Evolutionary conservation across 2,888 invertebrate species (phyloP).

Genomic region (Hyposoter didymator): DNA sequence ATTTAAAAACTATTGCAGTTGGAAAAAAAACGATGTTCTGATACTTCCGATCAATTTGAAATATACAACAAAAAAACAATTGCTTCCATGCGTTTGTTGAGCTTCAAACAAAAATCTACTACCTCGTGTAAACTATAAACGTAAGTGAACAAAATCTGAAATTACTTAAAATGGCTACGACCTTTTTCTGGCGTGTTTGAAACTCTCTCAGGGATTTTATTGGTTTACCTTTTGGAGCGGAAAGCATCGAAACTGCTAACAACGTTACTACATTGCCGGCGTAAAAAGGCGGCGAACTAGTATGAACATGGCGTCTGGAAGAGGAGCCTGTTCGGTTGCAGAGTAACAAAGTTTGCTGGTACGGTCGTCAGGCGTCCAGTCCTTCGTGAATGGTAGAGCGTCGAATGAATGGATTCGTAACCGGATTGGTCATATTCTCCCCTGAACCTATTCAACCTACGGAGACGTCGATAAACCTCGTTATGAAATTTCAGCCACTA

Average conservation of each 20-base stretch:
- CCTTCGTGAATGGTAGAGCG: constrained; percentile 1
- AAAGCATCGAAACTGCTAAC: constrained; percentile 34
- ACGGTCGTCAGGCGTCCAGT: constrained; percentile 2
- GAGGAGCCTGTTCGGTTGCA: background rate
- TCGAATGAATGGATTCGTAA: constrained; percentile 38
- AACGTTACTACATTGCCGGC: constrained; percentile 1
- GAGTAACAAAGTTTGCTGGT: constrained; percentile 22
- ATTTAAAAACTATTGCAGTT: background rate
- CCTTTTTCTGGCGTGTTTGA: constrained; percentile 42
- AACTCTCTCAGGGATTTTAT: constrained; percentile 70
- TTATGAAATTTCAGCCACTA: constrained; percentile 41
- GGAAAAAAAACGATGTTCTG: background rate
- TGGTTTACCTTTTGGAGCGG: constrained; percentile 32
- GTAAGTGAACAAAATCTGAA: constrained; percentile 60
- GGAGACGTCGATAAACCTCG: constrained; percentile 27
- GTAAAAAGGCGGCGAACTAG: background rate
- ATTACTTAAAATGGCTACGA: constrained; percentile 70
- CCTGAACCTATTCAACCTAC: background rate
- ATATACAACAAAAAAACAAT: background rate
- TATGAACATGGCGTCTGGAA: background rate
- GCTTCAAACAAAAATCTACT: background rate
- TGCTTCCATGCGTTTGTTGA: background rate
- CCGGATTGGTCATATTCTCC: constrained; percentile 18
- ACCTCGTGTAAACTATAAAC: background rate
- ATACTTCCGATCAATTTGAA: background rate